Conservation (phyloP, 2,888 invertebrate species). For the Zelleria hepariella region DNA sequence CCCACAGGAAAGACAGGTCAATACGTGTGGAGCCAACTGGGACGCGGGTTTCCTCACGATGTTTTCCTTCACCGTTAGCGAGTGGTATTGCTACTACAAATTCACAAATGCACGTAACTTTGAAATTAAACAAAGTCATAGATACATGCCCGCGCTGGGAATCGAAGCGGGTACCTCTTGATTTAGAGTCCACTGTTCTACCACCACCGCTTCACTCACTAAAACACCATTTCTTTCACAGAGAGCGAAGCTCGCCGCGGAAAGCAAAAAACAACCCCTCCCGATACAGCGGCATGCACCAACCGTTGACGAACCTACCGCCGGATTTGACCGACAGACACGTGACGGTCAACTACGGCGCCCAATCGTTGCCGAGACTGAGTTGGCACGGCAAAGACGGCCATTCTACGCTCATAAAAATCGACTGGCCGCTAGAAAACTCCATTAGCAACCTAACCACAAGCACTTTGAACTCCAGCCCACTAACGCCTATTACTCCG, state of each 20-base stretch:
- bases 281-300: conserved; percentile 52
- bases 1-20: too few species aligned
- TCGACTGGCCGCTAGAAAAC: conserved; percentile 58
- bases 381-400: conserved; percentile 64
- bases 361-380: conserved; percentile 22
- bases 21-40: too few species aligned
- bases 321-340: conserved; percentile 15
- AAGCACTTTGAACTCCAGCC: conserved; percentile 48
- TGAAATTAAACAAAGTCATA: too few species aligned
- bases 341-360: conserved; percentile 22
- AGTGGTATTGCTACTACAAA: too few species aligned
- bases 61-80: too few species aligned
- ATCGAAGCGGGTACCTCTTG: too few species aligned
- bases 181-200: too few species aligned
- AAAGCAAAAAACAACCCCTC: conserved; percentile 37
- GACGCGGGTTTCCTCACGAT: too few species aligned
- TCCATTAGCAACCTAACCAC: conserved; percentile 42
- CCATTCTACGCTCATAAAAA: conserved; percentile 58
- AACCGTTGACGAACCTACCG: conserved; percentile 20
- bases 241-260: conserved; percentile 60
- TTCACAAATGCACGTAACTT: too few species aligned
- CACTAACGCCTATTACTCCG: conserved; percentile 48
- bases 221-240: conserved; percentile 28
- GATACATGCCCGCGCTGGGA: too few species aligned
- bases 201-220: conserved; percentile 11